phyloP scores from a whole-genome alignment of 2,888 invertebrate species.

The Drosophila barbarae region DNA sequence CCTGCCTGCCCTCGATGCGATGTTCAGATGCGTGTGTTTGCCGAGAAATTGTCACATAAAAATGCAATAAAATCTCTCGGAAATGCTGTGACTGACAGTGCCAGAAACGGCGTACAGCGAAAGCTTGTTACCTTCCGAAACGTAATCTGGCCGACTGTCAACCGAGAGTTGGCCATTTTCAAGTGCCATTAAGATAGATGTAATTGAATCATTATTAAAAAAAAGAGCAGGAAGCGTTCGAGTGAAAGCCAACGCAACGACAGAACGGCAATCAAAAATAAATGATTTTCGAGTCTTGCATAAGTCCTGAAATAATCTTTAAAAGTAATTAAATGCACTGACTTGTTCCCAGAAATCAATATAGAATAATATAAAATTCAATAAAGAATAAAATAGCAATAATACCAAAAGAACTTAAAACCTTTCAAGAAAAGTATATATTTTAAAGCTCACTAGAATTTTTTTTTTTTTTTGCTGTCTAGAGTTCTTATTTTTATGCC shows the following conservation, averaged over 20 bases:
- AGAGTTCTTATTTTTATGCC: constrained; percentile 16
- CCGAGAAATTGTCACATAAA: constrained; percentile 66
- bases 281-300: constrained; percentile 40
- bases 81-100: constrained; percentile 38
- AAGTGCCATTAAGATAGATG: constrained; percentile 66
- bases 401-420: not conserved
- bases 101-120: constrained; percentile 44
- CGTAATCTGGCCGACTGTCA: constrained; percentile 50
- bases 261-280: constrained; percentile 19
- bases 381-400: not conserved
- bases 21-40: constrained; percentile 25
- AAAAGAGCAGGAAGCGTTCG: constrained; percentile 35
- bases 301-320: constrained; percentile 32
- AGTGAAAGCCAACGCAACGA: constrained; percentile 51
- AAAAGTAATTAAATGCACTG: constrained; percentile 1
- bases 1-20: constrained; percentile 15
- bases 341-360: not conserved
- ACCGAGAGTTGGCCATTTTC: constrained; percentile 46
- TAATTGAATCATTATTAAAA: constrained; percentile 57
- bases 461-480: not conserved
- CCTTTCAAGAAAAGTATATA: not conserved
- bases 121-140: constrained; percentile 65
- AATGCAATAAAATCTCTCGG: constrained; percentile 65
- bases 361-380: not conserved
- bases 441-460: not conserved